Base-by-base conservation (phyloP, 2,797 vertebrate genomes). In the Salmo trutta region DNA sequence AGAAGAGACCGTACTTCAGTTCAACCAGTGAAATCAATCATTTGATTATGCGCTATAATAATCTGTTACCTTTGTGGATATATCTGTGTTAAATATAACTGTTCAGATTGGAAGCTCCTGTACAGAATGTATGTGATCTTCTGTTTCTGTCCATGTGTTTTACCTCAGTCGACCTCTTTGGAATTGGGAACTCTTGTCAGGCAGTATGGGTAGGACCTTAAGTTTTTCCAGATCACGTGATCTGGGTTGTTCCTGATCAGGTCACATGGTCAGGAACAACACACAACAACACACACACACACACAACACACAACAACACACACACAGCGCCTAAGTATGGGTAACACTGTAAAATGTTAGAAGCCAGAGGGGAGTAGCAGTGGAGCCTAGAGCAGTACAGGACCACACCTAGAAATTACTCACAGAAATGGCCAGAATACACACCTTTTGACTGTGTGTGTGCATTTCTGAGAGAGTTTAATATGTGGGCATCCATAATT, bases 141-240 rank as follows among this genome's bases (percentile, higher is more conserved):
- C 21, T 27, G 27, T 84, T 77, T 85, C 79, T 85, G 41, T 17
- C 27, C 83, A 82, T 90, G 83, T 84, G 21, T 64, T 90, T 91
- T 90, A 90, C 87, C 84, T 87, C 86, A 86, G 65, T 88, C 6
- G 14, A 81, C 56, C 77, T 80, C 8, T 75, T 19, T 75, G 85
- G 82, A 70, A 79, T 59, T 59, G n/a, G 56, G n/a, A 59, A 21
- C 80, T 83, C 68, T 81, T 82, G 75, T 78, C 80, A 83, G 74
- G 84, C 76, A 87, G 84, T 85, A 80, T 87, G 81, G 71, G 78
- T 77, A 65, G 73, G 7, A 29, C 29, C 10, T 47, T 47, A 47
- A 12, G 41, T 12, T 47, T 12, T 47, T 47, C 41, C 41, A 47
- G 41, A 47, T 47, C 41, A 47, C 10, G 8, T 47, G 10, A 47